Evolutionary conservation across 2,888 invertebrate genomes (phyloP).

Genomic region (Cephalotes varians): DNA sequence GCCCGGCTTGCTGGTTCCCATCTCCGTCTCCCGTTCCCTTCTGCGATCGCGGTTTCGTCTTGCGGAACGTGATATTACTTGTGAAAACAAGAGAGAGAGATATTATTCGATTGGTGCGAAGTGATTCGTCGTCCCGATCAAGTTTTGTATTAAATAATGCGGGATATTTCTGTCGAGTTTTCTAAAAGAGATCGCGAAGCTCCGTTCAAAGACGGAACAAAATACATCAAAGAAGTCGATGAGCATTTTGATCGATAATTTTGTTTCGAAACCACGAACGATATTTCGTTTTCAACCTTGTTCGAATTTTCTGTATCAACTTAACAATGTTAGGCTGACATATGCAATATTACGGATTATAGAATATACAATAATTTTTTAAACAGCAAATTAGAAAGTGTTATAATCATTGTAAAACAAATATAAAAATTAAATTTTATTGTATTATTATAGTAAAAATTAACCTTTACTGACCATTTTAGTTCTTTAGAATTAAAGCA

Average conservation of each 20-base stretch:
- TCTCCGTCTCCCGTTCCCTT: not conserved
- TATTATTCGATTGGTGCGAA: not conserved
- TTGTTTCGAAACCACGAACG: not conserved
- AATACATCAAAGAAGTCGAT: not conserved
- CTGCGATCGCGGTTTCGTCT: slow-evolving; percentile 16
- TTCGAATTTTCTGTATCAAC: not conserved
- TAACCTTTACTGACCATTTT: not conserved
- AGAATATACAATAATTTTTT: not conserved
- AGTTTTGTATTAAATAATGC: not conserved
- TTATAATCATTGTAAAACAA: not conserved
- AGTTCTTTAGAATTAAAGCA: not conserved
- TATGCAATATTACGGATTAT: not conserved
- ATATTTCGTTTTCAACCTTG: not conserved
- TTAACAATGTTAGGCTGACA: too few relatives aligned
- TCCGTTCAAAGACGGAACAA: not conserved
- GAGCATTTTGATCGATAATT: not conserved
- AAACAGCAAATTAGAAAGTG: not conserved
- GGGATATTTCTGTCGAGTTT: not conserved
- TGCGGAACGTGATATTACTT: slow-evolving; percentile 2
- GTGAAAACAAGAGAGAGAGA: not conserved
- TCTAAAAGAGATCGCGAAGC: not conserved
- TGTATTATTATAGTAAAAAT: not conserved
- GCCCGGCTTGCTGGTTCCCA: not conserved
- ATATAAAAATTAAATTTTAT: not conserved
- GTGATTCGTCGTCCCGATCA: not conserved